Evolutionary conservation across 1,140 invertebrate genomes (phyloP), one percentile per base, ranked within the genome.

Genomic region (Spodoptera litura): DNA sequence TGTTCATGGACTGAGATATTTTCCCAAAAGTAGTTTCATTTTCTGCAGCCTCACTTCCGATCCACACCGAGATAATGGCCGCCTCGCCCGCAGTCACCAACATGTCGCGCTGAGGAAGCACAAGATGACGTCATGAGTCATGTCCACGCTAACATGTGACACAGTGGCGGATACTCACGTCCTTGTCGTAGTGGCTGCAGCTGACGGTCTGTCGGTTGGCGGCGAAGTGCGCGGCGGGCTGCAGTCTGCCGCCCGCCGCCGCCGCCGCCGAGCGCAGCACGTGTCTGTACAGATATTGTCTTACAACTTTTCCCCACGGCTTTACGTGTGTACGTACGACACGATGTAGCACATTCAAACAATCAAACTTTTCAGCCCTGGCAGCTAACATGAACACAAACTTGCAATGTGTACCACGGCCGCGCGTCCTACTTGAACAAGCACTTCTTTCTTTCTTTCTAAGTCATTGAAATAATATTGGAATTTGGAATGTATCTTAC

Each of bases 121-220:
- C 49, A 44, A 44, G 4, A 44, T 25, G 10, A 74, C 8, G 35
- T 49, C n/a, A 49, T 49, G n/a, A 51, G 2, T 12, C 49, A 12
- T 8, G 20, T n/a, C 20, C 1, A 20, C 20, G 20, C 20, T 20
- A 20, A 20, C 20, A 20, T 20, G 20, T 20, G 20, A 20, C 20
- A 20, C 31, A 31, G 2, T 5, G 31, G 31, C 31, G 27, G 4
- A 31, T 64, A 89, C 91, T 94, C 89, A 96, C 96, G 84, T 96
- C 95, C 73, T 93, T 81, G 88, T 97, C 95, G 71, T 95, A 95
- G 87, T 95, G 95, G 86, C 96, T 96, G 61, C 96, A 95, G 11
- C 96, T 94, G 4, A 97, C 95, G 49, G 96, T 93, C 91, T 97
- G 97, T 76, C 95, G 96, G 88, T 97, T 97, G 13, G 91, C 94